phyloP scores from a whole-genome alignment of 2,113 vertebrate species.

The Oreochromis tanganicae region DNA sequence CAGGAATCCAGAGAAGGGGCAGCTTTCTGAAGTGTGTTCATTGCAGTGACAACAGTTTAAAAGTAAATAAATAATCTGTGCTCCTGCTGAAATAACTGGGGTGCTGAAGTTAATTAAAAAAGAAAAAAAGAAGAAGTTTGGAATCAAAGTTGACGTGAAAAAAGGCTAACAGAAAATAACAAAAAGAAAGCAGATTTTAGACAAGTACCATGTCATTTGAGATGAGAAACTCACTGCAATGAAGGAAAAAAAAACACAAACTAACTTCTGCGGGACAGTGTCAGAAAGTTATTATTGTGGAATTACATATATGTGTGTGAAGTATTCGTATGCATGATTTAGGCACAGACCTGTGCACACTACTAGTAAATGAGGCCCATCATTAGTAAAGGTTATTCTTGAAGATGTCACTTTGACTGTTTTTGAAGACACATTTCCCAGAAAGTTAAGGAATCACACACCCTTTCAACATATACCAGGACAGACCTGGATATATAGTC shows the following conservation, averaged over 20 bases:
- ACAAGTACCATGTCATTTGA: neutral
- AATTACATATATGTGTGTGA: neutral
- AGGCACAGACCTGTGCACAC: neutral
- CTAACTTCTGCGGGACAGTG: neutral
- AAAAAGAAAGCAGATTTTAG: neutral
- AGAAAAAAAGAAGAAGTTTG: neutral
- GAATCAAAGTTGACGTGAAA: neutral
- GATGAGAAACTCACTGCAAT: neutral
- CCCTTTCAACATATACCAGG: neutral
- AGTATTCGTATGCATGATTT: neutral
- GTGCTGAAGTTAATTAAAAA: neutral
- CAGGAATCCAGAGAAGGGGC: neutral
- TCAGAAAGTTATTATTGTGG: neutral
- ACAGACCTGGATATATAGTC: neutral
- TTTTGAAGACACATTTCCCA: neutral
- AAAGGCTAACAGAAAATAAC: neutral
- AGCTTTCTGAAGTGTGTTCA: neutral
- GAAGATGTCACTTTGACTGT: neutral
- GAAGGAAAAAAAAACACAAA: accelerated
- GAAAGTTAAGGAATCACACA: neutral
- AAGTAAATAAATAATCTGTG: neutral
- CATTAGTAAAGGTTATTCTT: neutral
- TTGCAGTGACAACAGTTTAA: neutral
- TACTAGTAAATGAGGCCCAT: neutral
- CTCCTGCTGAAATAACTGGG: neutral